A percentile compares a stretch with the other conserved stretches of the same genome.
These are phyloP conservation scores for Isaurus tuberculatus DNA, from an alignment of 92 coral and sea anemone genomes.

Conservation along the genomic window DNA sequence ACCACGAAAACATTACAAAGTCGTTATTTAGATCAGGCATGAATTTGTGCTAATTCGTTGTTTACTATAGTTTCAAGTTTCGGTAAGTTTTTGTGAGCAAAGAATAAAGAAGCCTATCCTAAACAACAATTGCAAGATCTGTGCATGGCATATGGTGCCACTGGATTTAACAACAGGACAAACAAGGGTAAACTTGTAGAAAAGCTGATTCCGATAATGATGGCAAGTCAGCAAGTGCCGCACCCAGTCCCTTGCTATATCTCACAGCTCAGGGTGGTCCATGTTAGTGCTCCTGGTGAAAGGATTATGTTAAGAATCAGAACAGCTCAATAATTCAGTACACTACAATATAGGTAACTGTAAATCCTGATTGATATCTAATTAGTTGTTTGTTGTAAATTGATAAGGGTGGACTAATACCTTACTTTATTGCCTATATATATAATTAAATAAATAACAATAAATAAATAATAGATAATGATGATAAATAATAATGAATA, in stretches of 20 bases:
- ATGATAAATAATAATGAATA: background rate
- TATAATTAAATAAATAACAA: background rate
- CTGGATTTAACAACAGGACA: conserved; percentile 34
- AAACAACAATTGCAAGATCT: conserved; percentile 55
- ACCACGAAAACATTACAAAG: no score
- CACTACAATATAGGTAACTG: background rate
- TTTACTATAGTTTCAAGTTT: no score
- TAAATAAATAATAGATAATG: background rate
- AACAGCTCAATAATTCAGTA: conserved; percentile 1
- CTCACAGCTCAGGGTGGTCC: conserved; percentile 26
- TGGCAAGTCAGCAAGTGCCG: background rate
- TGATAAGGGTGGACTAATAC: conserved; percentile 13
- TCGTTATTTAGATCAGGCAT: no score
- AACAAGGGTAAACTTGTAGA: conserved; percentile 53
- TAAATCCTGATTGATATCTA: background rate
- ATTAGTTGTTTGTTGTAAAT: background rate
- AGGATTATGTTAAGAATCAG: conserved; percentile 10
- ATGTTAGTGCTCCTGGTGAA: conserved; percentile 5
- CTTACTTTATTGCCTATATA: background rate
- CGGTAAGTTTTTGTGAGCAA: no score
- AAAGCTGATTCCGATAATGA: conserved; percentile 54
- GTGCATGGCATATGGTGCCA: conserved; percentile 63
- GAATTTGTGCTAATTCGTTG: no score
- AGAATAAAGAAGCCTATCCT: conserved; percentile 16
- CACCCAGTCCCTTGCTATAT: conserved; percentile 28